Conservation (phyloP, 1,140 invertebrate species). For the Druon quercuslanigerum region DNA sequence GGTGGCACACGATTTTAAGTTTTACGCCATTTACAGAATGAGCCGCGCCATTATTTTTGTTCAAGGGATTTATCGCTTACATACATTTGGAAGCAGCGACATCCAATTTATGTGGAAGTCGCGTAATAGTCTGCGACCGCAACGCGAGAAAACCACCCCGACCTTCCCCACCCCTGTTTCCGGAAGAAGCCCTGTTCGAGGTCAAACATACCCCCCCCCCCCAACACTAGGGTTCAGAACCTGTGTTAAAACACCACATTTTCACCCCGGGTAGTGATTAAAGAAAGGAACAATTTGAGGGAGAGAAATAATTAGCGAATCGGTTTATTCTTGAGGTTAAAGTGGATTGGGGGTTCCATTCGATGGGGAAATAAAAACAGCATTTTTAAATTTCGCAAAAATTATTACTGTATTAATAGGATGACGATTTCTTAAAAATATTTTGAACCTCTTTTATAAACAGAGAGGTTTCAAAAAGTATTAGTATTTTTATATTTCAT, state of each 20-base stretch:
- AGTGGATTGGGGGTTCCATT: not conserved
- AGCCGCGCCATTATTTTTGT: slow-evolving; percentile 72
- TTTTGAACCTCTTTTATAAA: no score
- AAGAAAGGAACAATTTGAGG: slow-evolving; percentile 65
- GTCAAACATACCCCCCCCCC: slow-evolving; percentile 32
- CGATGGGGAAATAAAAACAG: no score
- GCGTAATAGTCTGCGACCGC: slow-evolving; percentile 69
- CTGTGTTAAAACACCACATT: slow-evolving; percentile 19
- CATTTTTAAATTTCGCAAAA: no score
- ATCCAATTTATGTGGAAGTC: slow-evolving; percentile 72
- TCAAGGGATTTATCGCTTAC: slow-evolving; percentile 66
- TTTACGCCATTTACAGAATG: slow-evolving; percentile 74
- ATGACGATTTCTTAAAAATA: no score
- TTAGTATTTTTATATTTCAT: no score
- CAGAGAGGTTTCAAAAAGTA: no score
- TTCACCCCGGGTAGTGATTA: slow-evolving; percentile 59
- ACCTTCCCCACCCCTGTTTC: slow-evolving; percentile 37
- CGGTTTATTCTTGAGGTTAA: not conserved
- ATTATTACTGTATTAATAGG: no score
- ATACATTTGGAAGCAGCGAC: slow-evolving; percentile 68
- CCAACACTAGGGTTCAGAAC: no score
- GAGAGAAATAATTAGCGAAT: slow-evolving; percentile 62
- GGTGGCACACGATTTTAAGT: slow-evolving; percentile 60
- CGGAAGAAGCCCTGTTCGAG: slow-evolving; percentile 15
- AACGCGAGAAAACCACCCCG: slow-evolving; percentile 62